These are phyloP conservation scores for Hydrolagus colliei DNA, from an alignment of 2,797 vertebrate genomes.

Conservation along the genomic window DNA sequence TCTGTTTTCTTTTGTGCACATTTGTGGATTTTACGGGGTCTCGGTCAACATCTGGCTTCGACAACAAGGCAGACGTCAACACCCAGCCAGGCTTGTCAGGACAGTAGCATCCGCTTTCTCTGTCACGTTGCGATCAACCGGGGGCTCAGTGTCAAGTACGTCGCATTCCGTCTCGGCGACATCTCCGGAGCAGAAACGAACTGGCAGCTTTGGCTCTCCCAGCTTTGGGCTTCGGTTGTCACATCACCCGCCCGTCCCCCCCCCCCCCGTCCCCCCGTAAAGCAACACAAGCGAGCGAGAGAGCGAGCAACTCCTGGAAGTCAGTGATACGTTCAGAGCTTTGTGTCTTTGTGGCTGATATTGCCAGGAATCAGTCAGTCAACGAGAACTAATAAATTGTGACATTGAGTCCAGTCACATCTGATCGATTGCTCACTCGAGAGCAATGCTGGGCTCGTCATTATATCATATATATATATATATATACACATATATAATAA, in stretches of 20 bases:
- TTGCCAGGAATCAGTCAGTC: no score
- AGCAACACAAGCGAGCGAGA: no score
- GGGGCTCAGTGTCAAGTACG: not conserved
- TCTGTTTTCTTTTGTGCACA: not conserved
- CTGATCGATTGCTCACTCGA: not conserved
- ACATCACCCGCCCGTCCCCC: no score
- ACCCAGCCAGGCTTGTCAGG: not conserved
- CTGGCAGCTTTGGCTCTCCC: no score
- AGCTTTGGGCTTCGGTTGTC: not conserved
- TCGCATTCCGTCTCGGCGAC: not conserved
- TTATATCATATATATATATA: not conserved
- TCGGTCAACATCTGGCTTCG: not conserved
- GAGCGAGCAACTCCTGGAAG: no score
- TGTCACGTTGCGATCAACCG: not conserved
- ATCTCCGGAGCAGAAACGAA: no score
- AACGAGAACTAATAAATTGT: slow-evolving; percentile 6
- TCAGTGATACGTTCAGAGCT: no score
- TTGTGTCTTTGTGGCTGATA: no score
- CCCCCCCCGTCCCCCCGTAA: no score
- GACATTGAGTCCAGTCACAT: slow-evolving; percentile 9
- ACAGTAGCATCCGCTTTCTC: not conserved
- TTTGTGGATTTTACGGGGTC: not conserved
- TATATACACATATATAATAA: no score
- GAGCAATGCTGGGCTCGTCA: not conserved
- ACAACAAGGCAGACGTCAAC: not conserved